phyloP scores from a whole-genome alignment of 2,888 invertebrate genomes.

The Lumbricus terrestris region DNA sequence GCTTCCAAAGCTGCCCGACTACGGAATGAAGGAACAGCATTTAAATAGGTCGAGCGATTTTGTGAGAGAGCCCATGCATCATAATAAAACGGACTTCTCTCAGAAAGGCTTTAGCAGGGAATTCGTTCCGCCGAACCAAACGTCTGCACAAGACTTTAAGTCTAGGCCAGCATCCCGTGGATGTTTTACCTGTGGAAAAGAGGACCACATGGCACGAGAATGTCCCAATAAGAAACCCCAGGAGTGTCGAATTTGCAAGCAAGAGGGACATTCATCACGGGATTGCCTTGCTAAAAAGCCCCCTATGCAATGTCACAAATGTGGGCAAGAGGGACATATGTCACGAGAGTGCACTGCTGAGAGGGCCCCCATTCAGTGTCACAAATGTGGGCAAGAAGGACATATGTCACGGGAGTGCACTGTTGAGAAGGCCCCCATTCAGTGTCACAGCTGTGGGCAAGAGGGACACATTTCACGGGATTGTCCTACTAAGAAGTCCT shows the following conservation, averaged over 20 bases:
- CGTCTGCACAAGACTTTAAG: constrained; percentile 41
- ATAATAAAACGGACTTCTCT: background rate
- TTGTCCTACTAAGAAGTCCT: background rate
- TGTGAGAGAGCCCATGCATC: background rate
- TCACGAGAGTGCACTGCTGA: constrained; percentile 39
- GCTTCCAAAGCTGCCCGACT: background rate
- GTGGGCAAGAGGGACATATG: constrained; percentile 41
- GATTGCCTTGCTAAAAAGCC: constrained; percentile 36
- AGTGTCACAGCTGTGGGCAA: too few species aligned
- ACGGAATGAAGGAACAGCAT: background rate
- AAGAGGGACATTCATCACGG: constrained; percentile 40
- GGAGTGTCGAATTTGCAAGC: constrained; percentile 40
- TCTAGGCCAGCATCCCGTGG: background rate
- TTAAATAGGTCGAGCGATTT: background rate
- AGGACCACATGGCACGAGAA: background rate
- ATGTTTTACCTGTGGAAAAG: constrained; percentile 32
- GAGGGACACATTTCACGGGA: too few species aligned
- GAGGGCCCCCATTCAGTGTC: constrained; percentile 31
- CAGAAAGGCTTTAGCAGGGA: constrained; percentile 25
- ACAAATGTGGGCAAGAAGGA: constrained; percentile 15
- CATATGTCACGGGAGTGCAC: background rate
- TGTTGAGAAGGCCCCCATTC: too few species aligned
- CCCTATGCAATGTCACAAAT: constrained; percentile 28
- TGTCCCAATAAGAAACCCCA: background rate
- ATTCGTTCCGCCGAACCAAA: constrained; percentile 39